These are phyloP conservation scores for Anolis sagrei DNA, from an alignment of 2,113 vertebrate species.

Conservation along the genomic window DNA sequence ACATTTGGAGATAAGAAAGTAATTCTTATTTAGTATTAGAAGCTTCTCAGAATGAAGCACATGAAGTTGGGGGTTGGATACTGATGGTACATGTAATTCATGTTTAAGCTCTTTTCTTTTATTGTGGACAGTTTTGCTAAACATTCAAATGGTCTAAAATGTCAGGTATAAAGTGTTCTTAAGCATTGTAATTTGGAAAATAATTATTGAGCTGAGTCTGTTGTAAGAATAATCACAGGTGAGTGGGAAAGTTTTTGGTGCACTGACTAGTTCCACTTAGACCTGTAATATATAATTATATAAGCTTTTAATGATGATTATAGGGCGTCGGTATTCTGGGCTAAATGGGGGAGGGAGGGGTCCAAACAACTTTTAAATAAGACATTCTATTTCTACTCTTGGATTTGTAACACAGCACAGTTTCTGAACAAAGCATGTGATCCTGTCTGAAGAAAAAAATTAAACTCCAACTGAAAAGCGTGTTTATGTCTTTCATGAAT, in stretches of 20 bases:
- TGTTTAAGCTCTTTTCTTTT: neutral
- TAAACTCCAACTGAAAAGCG: constrained; percentile 33
- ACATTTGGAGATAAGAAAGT: neutral
- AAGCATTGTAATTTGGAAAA: constrained; percentile 10
- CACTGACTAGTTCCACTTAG: constrained; percentile 30
- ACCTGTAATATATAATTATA: constrained; percentile 35
- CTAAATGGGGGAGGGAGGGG: neutral
- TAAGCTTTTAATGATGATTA: constrained; percentile 19
- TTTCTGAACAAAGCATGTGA: constrained; percentile 42
- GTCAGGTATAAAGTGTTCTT: constrained; percentile 31
- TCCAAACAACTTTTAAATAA: constrained; percentile 29
- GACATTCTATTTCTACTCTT: constrained; percentile 33
- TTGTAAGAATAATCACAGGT: constrained; percentile 17
- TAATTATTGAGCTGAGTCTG: neutral
- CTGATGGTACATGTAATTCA: neutral
- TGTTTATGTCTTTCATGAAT: constrained; percentile 46
- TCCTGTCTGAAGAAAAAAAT: constrained; percentile 22
- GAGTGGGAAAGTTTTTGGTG: constrained; percentile 32
- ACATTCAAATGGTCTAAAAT: constrained; percentile 8
- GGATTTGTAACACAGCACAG: neutral
- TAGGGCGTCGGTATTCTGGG: constrained; percentile 1
- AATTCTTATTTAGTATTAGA: neutral
- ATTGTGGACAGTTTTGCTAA: constrained; percentile 10
- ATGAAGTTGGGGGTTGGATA: neutral
- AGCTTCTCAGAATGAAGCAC: neutral